Evolutionary conservation across 2,888 invertebrate species (phyloP), one percentile per base, ranked within the genome.

Genomic region (Cinara cedri): DNA sequence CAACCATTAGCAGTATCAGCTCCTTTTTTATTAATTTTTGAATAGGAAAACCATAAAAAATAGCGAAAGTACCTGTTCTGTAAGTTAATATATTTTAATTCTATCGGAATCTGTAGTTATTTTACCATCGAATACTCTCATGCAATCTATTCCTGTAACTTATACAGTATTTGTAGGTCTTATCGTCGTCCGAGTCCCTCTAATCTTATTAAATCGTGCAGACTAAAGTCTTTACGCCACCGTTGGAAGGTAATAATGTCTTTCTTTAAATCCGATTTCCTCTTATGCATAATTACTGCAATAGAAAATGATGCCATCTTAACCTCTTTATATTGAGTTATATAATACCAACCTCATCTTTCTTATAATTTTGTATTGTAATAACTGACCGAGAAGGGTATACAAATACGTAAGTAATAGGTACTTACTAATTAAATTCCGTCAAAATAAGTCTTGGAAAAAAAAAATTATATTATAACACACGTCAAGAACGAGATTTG

Each of bases 171-270:
- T n/a, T n/a, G n/a, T n/a, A n/a, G n/a, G n/a, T n/a, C n/a, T n/a
- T 46, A 14, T 46, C 46, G 16, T 46, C 24, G 49, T 66, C 66
- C 10, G 21, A 10, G 1, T 3, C 66, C 66, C 24, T 19, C 66
- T n/a, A 49, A 66, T 66, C 66, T 49, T 24, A 11, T 66, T 66
- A 49, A 66, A 49, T 66, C 49, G 49, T 66, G n/a, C n/a, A n/a
- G 24, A 66, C 49, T 66, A 6, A 16, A 66, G 66, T 26, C 26
- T 49, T 49, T 26, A 49, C 26, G 46, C 9, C n/a, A n/a, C n/a
- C 21, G 19, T 49, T 26, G 13, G 10, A 14, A 14, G 26, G 4
- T 26, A 60, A 60, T 34, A 4, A 26, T 14, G 14, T 60, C 14
- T 57, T 57, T 14, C 4, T 60, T 14, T 14, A 13, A 24, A 57